Evolutionary conservation across 2,113 vertebrate genomes (phyloP).

Genomic region (Coptodon bakossiorum): DNA sequence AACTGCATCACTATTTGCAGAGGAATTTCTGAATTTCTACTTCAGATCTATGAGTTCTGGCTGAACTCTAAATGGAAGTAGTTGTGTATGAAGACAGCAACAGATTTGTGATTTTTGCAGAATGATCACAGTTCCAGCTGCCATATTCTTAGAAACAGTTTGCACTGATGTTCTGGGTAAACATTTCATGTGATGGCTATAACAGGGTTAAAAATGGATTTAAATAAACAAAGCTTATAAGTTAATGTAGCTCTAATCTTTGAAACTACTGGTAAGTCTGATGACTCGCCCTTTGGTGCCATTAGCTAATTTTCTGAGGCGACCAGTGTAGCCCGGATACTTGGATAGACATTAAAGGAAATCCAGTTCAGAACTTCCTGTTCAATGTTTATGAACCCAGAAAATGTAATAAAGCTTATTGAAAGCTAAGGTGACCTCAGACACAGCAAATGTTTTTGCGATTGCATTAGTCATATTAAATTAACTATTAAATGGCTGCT

Average conservation of each 20-base stretch:
- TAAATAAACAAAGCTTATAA: not conserved
- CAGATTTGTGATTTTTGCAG: not conserved
- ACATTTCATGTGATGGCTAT: not conserved
- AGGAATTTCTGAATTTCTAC: not conserved
- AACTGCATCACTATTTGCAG: not conserved
- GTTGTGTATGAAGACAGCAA: not conserved
- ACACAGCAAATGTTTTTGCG: not conserved
- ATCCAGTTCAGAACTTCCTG: not conserved
- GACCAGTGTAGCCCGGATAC: not conserved
- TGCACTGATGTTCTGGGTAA: not conserved
- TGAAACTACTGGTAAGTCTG: not conserved
- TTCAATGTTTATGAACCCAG: not conserved
- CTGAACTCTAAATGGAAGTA: not conserved
- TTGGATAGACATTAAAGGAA: not conserved
- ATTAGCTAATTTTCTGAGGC: accelerated
- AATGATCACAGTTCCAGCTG: not conserved
- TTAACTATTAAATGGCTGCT: not conserved
- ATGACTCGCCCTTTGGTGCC: not conserved
- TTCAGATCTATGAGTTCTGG: not conserved
- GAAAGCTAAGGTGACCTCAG: not conserved
- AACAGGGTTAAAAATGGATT: not conserved
- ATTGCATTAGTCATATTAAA: not conserved
- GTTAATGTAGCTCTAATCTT: not conserved
- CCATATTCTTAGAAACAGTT: not conserved
- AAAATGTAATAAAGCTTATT: not conserved